Percentiles rank a stretch among this genome's conserved stretches.
These are phyloP conservation scores for Machimus atricapillus DNA, from an alignment of 2,888 invertebrate genomes.

Conservation along the genomic window DNA sequence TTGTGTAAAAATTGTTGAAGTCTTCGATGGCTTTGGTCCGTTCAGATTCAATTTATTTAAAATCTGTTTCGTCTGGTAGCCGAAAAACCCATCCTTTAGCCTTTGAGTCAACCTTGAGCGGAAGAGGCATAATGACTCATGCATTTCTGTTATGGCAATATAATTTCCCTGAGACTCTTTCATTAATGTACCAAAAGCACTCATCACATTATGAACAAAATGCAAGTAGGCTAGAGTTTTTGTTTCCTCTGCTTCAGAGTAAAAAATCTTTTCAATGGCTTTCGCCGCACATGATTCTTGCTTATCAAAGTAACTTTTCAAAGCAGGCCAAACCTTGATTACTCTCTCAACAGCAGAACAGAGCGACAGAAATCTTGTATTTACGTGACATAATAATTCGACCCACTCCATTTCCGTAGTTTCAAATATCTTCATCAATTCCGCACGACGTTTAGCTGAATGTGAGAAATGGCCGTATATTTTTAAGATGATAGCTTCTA, in stretches of 20 bases:
- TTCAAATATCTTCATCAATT: conserved; percentile 28
- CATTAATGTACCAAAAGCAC: conserved; percentile 33
- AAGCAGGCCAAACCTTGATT: conserved; percentile 43
- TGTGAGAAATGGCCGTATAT: conserved; percentile 13
- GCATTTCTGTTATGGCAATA: conserved; percentile 44
- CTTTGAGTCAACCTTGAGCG: conserved; percentile 42
- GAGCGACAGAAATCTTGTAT: conserved; percentile 39
- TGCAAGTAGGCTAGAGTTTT: conserved; percentile 19
- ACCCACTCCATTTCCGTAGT: conserved; percentile 19
- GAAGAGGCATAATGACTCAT: conserved; percentile 35
- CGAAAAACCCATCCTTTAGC: conserved; percentile 25
- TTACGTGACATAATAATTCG: conserved; percentile 40
- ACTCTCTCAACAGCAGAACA: conserved; percentile 14
- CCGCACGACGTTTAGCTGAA: background rate
- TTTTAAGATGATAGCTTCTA: background rate
- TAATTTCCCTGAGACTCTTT: conserved; percentile 22
- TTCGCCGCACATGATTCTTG: conserved; percentile 36
- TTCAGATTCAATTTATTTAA: conserved; percentile 37
- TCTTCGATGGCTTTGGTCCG: background rate
- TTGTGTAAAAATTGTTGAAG: background rate
- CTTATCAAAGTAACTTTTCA: conserved; percentile 37
- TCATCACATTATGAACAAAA: conserved; percentile 34
- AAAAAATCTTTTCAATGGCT: conserved; percentile 6
- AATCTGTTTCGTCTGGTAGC: conserved; percentile 42
- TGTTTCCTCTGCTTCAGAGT: background rate